Conservation (phyloP, 1,140 invertebrate genomes). For the Drepana arcuata region DNA sequence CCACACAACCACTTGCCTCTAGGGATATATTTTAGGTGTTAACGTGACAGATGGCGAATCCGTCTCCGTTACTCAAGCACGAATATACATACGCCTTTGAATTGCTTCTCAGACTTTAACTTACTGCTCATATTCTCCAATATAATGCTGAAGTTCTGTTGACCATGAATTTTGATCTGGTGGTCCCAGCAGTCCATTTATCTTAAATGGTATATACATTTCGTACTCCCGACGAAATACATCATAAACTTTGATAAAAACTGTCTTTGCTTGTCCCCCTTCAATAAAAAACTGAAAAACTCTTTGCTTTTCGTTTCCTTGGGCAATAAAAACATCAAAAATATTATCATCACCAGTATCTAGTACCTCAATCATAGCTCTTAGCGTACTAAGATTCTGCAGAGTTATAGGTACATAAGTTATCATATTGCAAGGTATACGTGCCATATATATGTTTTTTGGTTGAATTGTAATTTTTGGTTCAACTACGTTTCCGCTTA, state of each 20-base stretch:
- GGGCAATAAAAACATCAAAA: constrained; percentile 40
- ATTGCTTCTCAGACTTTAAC: constrained; percentile 6
- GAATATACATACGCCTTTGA: too few species aligned
- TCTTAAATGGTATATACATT: constrained; percentile 57
- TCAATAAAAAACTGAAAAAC: constrained; percentile 40
- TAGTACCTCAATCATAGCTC: constrained; percentile 36
- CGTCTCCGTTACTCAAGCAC: too few species aligned
- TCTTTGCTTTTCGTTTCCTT: constrained; percentile 47
- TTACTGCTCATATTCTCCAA: constrained; percentile 44
- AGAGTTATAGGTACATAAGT: constrained; percentile 50
- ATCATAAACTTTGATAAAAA: constrained; percentile 52
- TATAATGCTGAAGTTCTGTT: constrained; percentile 44
- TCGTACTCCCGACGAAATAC: constrained; percentile 53
- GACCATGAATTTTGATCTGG: constrained; percentile 32
- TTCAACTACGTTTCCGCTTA: constrained; percentile 53
- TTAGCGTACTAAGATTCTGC: constrained; percentile 42
- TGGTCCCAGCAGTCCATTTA: constrained; percentile 51
- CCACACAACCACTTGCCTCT: too few species aligned
- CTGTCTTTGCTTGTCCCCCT: constrained; percentile 42
- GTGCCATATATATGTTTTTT: constrained; percentile 46
- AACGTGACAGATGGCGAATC: too few species aligned
- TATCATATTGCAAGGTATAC: constrained; percentile 47
- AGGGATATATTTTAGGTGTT: too few species aligned
- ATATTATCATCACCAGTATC: constrained; percentile 47
- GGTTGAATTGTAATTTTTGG: constrained; percentile 52